These are phyloP conservation scores for Rhingia campestris DNA, from an alignment of 2,888 invertebrate genomes.

Conservation along the genomic window DNA sequence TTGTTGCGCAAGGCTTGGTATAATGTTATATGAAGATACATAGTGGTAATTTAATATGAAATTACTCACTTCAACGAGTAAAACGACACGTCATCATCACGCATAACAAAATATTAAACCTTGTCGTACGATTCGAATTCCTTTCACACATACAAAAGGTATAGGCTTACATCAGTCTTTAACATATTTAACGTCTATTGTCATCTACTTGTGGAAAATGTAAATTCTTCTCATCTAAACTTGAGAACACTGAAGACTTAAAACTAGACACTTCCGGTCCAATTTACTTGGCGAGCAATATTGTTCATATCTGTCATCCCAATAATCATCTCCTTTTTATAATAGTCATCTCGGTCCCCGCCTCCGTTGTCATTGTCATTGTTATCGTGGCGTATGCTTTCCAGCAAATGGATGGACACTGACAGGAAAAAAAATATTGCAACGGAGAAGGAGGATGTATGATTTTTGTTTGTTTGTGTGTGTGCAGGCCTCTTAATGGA, in stretches of 20 bases:
- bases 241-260: constrained; percentile 29
- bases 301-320: constrained; percentile 46
- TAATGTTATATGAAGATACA: too few species aligned
- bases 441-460: constrained; percentile 23
- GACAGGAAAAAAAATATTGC: constrained; percentile 42
- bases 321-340: constrained; percentile 49
- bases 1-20: too few species aligned
- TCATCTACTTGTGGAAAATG: not conserved
- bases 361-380: not conserved
- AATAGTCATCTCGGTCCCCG: constrained; percentile 22
- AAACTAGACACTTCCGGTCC: constrained; percentile 54
- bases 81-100: too few species aligned
- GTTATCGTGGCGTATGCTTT: constrained; percentile 10
- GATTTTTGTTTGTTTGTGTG: not conserved
- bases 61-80: too few species aligned
- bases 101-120: too few species aligned
- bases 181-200: not conserved
- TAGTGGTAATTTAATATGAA: too few species aligned
- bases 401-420: constrained; percentile 31
- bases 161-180: not conserved
- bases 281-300: constrained; percentile 46
- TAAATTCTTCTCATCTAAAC: constrained; percentile 14
- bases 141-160: too few species aligned
- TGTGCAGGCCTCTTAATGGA: constrained; percentile 49
- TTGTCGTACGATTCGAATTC: too few species aligned